Conservation (phyloP, 2,888 invertebrate genomes). For the Phengaris arion region DNA sequence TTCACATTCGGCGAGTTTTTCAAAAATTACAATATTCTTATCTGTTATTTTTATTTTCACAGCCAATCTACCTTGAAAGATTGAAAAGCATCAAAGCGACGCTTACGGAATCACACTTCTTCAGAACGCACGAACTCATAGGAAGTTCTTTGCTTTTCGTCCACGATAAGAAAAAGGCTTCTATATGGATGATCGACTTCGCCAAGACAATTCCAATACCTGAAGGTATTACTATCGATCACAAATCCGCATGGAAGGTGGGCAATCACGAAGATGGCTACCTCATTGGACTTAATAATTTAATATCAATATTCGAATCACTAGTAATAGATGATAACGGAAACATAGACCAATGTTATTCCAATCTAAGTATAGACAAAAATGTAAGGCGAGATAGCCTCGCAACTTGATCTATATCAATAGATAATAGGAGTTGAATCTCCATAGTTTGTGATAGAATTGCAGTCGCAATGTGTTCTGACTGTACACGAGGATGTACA, state of each 20-base stretch:
- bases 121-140: conserved; percentile 94
- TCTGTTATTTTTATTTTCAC: conserved; percentile 43
- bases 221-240: conserved; percentile 85
- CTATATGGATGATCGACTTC: conserved; percentile 98
- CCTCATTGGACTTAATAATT: conserved; percentile 93
- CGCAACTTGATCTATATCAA: conserved; percentile 61
- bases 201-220: conserved; percentile 95
- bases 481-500: conserved; percentile 29
- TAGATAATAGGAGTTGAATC: conserved; percentile 37
- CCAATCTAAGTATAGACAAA: conserved; percentile 60
- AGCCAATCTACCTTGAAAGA: conserved; percentile 91
- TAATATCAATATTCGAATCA: conserved; percentile 90
- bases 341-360: conserved; percentile 63
- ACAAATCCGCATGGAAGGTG: conserved; percentile 92
- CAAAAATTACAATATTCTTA: background rate
- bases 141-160: conserved; percentile 97
- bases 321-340: conserved; percentile 74
- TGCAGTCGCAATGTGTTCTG: conserved; percentile 23
- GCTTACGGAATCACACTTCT: conserved; percentile 92
- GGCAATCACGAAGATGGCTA: conserved; percentile 98
- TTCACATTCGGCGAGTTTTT: background rate
- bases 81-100: conserved; percentile 91
- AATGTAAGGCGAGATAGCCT: conserved; percentile 64
- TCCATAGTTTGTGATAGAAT: conserved; percentile 38
- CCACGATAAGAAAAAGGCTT: conserved; percentile 92